A percentile compares a stretch with the other conserved stretches of the same genome.
Conservation (phyloP, 2,113 vertebrate species). For the Perca flavescens region DNA sequence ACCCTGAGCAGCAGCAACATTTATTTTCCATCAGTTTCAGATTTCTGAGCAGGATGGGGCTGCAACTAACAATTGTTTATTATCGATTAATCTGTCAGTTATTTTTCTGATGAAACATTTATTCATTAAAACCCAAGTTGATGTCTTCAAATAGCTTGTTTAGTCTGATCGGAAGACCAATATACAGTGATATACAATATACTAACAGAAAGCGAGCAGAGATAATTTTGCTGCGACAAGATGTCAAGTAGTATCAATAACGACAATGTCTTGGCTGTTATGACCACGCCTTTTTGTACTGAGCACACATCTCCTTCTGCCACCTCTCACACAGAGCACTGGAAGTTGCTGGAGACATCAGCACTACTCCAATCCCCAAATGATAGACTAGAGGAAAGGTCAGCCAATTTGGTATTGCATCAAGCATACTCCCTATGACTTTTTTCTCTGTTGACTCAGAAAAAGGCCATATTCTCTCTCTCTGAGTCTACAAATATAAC, state of each 20-base stretch:
- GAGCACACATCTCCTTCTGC: conserved; percentile 7
- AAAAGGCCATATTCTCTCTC: conserved; percentile 23
- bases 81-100: not conserved
- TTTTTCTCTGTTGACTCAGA: conserved; percentile 20
- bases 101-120: not conserved
- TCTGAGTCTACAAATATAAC: conserved; percentile 41
- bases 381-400: conserved; percentile 39
- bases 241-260: not conserved
- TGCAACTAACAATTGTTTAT: not conserved
- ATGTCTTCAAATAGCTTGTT: not conserved
- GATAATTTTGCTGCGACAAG: not conserved
- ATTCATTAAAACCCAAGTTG: not conserved
- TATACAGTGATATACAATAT: not conserved
- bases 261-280: not conserved
- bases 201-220: not conserved
- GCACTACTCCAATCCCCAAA: conserved; percentile 35
- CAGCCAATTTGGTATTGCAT: conserved; percentile 45
- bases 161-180: not conserved
- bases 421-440: conserved; percentile 19
- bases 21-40: not conserved
- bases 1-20: not conserved
- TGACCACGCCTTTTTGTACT: not conserved
- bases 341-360: conserved; percentile 44
- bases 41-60: not conserved
- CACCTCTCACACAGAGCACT: conserved; percentile 29